A percentile compares a stretch with the other conserved stretches of the same genome.
Conservation (phyloP, 2,888 invertebrate species). For the Drosophila peninsularis region DNA sequence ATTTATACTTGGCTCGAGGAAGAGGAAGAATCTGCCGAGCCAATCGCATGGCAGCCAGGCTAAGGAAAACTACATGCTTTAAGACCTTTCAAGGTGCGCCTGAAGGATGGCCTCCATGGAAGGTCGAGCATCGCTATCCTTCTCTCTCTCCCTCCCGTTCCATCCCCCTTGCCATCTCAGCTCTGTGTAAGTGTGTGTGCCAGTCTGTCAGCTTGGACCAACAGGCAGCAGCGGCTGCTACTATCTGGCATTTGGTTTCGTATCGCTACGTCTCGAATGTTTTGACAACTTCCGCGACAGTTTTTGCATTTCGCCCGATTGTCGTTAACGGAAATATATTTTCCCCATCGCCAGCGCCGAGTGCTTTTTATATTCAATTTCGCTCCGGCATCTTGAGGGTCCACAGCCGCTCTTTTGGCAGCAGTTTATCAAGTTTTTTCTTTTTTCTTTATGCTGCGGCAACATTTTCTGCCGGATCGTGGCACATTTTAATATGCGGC, state of each 20-base stretch:
- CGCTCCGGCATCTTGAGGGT: conserved; percentile 32
- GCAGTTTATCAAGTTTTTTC: conserved; percentile 50
- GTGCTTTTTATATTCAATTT: conserved; percentile 54
- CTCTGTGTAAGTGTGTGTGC: conserved; percentile 10
- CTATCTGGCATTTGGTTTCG: conserved; percentile 53
- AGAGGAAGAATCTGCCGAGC: conserved; percentile 4
- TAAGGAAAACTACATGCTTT: conserved; percentile 5
- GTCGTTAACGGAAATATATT: conserved; percentile 75
- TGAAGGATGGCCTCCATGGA: conserved; percentile 35
- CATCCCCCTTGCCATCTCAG: background rate
- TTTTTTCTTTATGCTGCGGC: conserved; percentile 32
- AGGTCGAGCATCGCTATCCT: conserved; percentile 23
- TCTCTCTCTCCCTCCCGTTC: background rate
- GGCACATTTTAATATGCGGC: conserved; percentile 62
- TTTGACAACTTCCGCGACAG: conserved; percentile 79
- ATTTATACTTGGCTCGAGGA: conserved; percentile 49
- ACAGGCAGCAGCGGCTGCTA: conserved; percentile 29
- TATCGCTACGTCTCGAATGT: conserved; percentile 62
- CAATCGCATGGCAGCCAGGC: conserved; percentile 24
- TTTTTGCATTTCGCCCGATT: conserved; percentile 72
- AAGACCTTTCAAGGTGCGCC: conserved; percentile 47
- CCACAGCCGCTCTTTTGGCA: background rate
- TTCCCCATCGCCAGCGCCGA: conserved; percentile 36
- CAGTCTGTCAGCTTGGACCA: conserved; percentile 31
- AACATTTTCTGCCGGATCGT: conserved; percentile 38